Base-by-base conservation (phyloP, 1,140 invertebrate species). In the Zaprionus camerounensis region DNA sequence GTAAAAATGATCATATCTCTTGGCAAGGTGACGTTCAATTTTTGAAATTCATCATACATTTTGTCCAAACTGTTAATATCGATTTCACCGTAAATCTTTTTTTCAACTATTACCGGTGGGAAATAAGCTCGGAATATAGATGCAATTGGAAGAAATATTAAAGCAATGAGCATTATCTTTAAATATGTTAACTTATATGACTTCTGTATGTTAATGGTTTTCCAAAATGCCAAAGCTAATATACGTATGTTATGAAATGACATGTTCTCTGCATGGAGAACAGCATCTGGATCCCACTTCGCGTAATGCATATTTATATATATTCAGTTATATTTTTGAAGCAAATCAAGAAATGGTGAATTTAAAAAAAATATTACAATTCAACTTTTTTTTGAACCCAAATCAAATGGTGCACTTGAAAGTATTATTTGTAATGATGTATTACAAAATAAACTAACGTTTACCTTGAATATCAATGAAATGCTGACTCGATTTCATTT, bases 21-120 rank as follows among this genome's bases (percentile, higher is more conserved):
- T 46, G 41, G 41, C 7, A 20, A 0, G 2, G 41, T 46, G n/a
- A 9, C 0, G n/a, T 46, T 36, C 7, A n/a, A 55, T 3, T 34
- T 3, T 0, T 24, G 12, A 12, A 51, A 24, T 15, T 36, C 12
- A 2, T 31, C 9, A 15, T 5, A 28, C 61, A 64, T 57, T n/a
- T 26, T 20, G 6, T 71, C 26, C 61, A 71, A 28, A 28, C 46
- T 51, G n/a, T 65, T 53, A 24, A 71, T 71, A 5, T 63, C 1
- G 1, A 71, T 11, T 12, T n/a, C 13, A 5, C 53, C 12, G 15
- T 44, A 65, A 2, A 65, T 28, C 0, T 15, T 3, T 34, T 65
- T 71, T 3, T 26, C 5, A 1, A 36, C 3, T 2, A 65, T n/a
- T 38, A 3, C 3, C 1, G 61, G 15, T 58, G 17, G 24, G 12